Conservation (phyloP, 2,113 vertebrate genomes). For the Aepyceros melampus region DNA sequence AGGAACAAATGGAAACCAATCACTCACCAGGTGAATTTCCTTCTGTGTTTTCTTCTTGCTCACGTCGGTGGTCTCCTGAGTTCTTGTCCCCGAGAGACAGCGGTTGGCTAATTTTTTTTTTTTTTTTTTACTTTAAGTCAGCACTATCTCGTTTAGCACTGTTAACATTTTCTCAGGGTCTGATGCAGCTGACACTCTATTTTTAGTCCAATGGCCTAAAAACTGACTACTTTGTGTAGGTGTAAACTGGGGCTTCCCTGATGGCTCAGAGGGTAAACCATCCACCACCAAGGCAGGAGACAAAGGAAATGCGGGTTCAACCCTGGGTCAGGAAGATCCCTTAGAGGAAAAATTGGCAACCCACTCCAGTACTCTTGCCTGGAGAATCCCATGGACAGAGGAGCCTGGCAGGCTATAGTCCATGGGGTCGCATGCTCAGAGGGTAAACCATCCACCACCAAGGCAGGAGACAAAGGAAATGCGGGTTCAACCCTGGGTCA, state of each 20-base stretch:
- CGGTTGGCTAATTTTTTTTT: background rate
- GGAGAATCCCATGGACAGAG: background rate
- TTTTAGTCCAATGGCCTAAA: background rate
- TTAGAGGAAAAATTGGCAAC: rapidly evolving
- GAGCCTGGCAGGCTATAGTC: rapidly evolving
- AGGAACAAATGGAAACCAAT: background rate
- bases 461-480: too few species aligned
- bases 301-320: too few species aligned
- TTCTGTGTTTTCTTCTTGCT: background rate
- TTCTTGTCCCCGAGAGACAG: rapidly evolving
- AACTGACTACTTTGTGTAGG: background rate
- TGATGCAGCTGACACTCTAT: background rate
- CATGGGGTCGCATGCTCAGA: too few species aligned
- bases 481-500: too few species aligned
- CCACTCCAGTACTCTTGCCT: background rate
- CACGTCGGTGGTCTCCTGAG: rapidly evolving
- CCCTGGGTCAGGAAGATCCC: background rate
- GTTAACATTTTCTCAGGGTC: background rate
- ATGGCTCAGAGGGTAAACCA: background rate
- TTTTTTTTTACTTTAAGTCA: background rate
- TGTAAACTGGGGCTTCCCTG: background rate
- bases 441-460: too few species aligned
- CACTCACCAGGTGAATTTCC: background rate
- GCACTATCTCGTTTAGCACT: background rate
- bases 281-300: background rate